Base-by-base conservation (phyloP, 2,888 invertebrate species). In the Ptilodon capucinus region DNA sequence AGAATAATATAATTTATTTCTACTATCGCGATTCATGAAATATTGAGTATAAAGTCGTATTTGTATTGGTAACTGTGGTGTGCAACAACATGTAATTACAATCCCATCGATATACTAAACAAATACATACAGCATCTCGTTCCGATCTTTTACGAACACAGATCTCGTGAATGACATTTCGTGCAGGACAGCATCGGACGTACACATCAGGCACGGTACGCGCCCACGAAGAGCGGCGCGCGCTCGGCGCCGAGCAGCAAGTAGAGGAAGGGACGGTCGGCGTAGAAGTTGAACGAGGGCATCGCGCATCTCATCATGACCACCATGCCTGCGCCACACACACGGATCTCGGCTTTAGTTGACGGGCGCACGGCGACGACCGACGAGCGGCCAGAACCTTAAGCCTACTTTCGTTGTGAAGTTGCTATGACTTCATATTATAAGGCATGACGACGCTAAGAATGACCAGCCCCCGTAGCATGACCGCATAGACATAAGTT, bases 261-360 rank as follows among this genome's bases (percentile, higher is more conserved):
- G 80, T 81, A 87, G 63, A 86, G 68, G 84, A 86, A 91, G 21
- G 91, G 83, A n/a, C 78, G 85, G 68, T 91, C 81, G 19, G 86
- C 91, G 51, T 41, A 54, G 84, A 91, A 88, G 48, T 45, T 46
- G 32, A 58, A 68, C 59, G 77, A 18, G 30, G 76, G 76, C 45
- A 60, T 68, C 44, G 80, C 79, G 67, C 86, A 84, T 48, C 85
- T 81, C 79, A 84, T 53, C 87, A 85, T 85, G 61, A 87, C 13
- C 81, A 85, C 84, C 85, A 87, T 81, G 75, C 84, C 88, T 87
- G 84, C 68, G 71, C 74, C 69, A 70, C 54, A 64, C 44, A 67
- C 53, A 34, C 32, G n/a, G n/a, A n/a, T n/a, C n/a, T n/a, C n/a
- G n/a, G n/a, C n/a, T 21, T 18, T 23, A 23, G 23, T 23, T 23